Evolutionary conservation across 2,888 invertebrate species (phyloP), one percentile per base, ranked within the genome.

Genomic region (Xanthostigma xanthostigma): DNA sequence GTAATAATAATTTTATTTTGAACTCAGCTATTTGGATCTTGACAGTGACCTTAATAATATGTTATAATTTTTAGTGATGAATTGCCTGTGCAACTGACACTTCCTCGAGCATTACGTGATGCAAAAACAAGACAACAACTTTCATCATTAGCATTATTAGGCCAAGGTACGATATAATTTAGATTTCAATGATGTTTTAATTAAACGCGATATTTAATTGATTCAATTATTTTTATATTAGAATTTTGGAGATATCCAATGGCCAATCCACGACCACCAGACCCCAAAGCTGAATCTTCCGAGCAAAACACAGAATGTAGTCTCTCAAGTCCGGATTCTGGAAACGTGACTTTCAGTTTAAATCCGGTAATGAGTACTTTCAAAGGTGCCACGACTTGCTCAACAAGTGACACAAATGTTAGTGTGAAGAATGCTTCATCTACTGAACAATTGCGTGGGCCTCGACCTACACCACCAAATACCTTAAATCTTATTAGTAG

Each of bases 61-160:
- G 17, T 50, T 41, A 48, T 50, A 49, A 50, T 56, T 73, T 71
- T 48, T 72, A 85, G 89, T 70, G 93, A 93, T 66, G 94, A 94
- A 72, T 72, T 95, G 60, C 94, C 94, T 52, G 91, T 92, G 48
- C 88, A 88, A 68, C 74, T 96, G 57, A 79, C 81, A 55, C 71
- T 95, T 60, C 93, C 95, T 41, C 78, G 82, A 55, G 82, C 89
- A 35, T 80, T 95, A 57, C 78, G 86, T 46, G 87, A 90, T 56
- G 92, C 92, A 44, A 86, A 83, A 64, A 89, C 90, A 61, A 79
- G 92, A 40, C 90, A 92, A 64, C 90, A 93, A 63, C 76, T 96
- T 44, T 85, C 88, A 44, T 92, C 93, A 2, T 70, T 94, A 47
- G 92, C 94, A 8, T 74, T 94, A 53, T 72, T 96, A 44, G 95